Conservation (phyloP, 2,113 vertebrate genomes). For the Astatoreochromis straeleni region DNA sequence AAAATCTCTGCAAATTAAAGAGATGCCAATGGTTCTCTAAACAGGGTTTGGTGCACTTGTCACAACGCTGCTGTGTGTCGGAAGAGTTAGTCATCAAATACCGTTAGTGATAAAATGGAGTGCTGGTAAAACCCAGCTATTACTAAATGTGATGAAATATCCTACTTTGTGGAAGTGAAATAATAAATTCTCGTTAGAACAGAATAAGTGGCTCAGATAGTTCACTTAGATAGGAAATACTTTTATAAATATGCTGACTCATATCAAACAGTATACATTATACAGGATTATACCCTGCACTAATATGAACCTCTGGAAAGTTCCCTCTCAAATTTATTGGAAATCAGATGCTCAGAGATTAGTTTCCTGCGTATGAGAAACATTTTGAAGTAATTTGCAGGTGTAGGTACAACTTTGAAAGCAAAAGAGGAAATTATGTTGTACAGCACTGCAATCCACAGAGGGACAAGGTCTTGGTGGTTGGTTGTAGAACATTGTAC, state of each 20-base stretch:
- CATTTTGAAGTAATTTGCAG: background rate
- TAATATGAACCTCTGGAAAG: background rate
- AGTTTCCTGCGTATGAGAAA: background rate
- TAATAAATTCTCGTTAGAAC: background rate
- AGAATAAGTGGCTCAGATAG: background rate
- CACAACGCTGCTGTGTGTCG: background rate
- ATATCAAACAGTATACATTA: background rate
- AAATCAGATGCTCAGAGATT: background rate
- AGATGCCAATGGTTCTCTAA: background rate
- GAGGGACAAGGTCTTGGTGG: background rate
- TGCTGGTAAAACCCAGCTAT: background rate
- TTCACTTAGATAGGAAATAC: background rate
- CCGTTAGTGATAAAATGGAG: background rate
- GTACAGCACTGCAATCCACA: background rate
- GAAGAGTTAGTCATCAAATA: background rate
- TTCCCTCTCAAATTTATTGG: fast-evolving
- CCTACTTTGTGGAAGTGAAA: background rate
- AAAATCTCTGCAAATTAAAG: background rate
- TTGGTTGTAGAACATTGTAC: background rate
- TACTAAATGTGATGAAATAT: background rate
- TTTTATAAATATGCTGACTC: background rate
- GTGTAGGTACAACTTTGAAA: background rate
- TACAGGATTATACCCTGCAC: background rate
- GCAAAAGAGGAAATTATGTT: background rate
- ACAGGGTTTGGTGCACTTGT: background rate